Evolutionary conservation across 2,113 vertebrate genomes (phyloP).

Genomic region (Butorides virescens): DNA sequence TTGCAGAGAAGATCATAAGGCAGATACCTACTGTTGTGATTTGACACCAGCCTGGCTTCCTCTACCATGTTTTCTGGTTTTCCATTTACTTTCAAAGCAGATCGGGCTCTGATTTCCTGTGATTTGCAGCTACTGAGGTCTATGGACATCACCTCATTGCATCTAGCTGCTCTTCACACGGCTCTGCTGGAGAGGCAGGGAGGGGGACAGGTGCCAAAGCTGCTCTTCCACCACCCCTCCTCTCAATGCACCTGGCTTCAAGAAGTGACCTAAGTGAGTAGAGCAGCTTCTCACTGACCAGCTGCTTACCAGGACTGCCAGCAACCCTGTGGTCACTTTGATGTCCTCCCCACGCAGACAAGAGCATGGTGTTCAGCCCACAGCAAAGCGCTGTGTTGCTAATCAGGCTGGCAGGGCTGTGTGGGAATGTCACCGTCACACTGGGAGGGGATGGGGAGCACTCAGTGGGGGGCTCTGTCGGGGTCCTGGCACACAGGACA

Average conservation of each 20-base stretch:
- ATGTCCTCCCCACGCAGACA: background rate
- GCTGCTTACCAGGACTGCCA: background rate
- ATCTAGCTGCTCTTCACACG: accelerated
- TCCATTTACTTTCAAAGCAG: background rate
- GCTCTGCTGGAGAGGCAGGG: background rate
- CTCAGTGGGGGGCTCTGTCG: accelerated
- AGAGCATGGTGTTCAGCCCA: accelerated
- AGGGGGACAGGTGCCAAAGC: background rate
- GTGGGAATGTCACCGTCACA: accelerated
- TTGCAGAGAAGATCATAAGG: background rate
- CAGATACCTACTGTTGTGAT: background rate
- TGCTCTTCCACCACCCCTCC: background rate
- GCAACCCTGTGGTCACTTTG: background rate
- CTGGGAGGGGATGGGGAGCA: background rate
- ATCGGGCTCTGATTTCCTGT: background rate
- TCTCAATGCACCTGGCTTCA: background rate
- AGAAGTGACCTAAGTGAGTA: background rate
- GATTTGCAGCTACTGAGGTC: background rate
- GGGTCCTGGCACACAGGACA: background rate
- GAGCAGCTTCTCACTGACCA: background rate
- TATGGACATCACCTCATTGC: background rate
- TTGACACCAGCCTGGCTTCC: background rate
- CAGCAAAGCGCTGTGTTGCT: background rate
- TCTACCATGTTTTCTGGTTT: background rate
- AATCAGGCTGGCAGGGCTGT: background rate